A percentile compares a stretch with the other conserved stretches of the same genome.
Conservation (phyloP, 2,888 invertebrate genomes). For the Ormyrus nitidulus region DNA sequence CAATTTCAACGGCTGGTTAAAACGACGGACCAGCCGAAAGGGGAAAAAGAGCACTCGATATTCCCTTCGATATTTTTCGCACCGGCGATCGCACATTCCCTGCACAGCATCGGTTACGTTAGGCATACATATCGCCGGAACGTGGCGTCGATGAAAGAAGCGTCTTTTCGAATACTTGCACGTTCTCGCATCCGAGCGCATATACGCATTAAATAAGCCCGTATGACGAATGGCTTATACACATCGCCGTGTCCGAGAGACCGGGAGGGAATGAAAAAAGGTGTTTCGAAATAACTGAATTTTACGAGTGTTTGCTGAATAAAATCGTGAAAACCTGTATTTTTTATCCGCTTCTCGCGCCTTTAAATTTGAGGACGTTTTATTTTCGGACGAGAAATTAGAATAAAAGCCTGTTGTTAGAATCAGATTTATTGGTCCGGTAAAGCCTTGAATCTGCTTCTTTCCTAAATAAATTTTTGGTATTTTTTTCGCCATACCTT, state of each 20-base stretch:
- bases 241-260: not conserved
- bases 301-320: slow-evolving; percentile 22
- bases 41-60: no score
- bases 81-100: slow-evolving; percentile 28
- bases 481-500: no score
- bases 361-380: no score
- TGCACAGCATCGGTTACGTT: slow-evolving; percentile 30
- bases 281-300: slow-evolving; percentile 49
- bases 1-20: no score
- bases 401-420: no score
- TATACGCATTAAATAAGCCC: slow-evolving; percentile 23
- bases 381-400: no score
- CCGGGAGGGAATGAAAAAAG: slow-evolving; percentile 6
- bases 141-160: slow-evolving; percentile 35
- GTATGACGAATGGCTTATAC: slow-evolving; percentile 15
- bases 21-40: no score
- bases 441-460: no score
- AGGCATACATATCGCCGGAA: slow-evolving; percentile 33
- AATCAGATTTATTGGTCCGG: no score
- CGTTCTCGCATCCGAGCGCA: slow-evolving; percentile 18
- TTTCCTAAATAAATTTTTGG: no score
- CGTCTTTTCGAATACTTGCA: slow-evolving; percentile 32
- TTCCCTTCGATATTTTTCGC: slow-evolving; percentile 26
- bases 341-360: not conserved
- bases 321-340: not conserved